These are phyloP conservation scores for Plectus sambesii DNA, from an alignment of 1,140 invertebrate species.

Conservation along the genomic window DNA sequence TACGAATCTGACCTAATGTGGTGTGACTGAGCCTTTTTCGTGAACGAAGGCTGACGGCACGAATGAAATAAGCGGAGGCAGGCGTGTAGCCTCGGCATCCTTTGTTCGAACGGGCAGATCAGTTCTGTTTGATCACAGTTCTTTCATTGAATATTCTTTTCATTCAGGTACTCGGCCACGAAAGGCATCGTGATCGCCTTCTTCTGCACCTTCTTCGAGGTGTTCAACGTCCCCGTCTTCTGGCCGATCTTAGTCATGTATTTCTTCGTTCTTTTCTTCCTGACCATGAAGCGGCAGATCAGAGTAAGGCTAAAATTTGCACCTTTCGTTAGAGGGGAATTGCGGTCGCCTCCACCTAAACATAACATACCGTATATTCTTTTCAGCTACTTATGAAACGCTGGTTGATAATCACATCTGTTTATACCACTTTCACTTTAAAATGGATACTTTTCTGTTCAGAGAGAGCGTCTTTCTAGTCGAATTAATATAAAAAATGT, in stretches of 20 bases:
- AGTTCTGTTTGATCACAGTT: background rate
- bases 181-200: conserved; percentile 85
- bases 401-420: too few species aligned
- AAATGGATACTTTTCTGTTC: too few species aligned
- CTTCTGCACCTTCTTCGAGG: conserved; percentile 89
- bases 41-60: too few species aligned
- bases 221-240: conserved; percentile 97
- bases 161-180: conserved; percentile 66
- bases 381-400: too few species aligned
- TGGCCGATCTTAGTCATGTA: conserved; percentile 99
- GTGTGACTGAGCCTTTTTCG: too few species aligned
- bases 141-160: conserved; percentile 19
- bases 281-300: conserved; percentile 99
- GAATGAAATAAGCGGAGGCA: too few species aligned
- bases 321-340: conserved; percentile 4
- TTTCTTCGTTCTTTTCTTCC: conserved; percentile 86
- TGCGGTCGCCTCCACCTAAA: too few species aligned
- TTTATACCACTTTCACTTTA: too few species aligned
- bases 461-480: too few species aligned
- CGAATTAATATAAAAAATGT: conserved; percentile 1
- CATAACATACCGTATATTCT: too few species aligned
- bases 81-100: too few species aligned
- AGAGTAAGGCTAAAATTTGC: conserved; percentile 57
- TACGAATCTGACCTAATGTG: too few species aligned
- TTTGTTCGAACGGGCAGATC: background rate